These are phyloP conservation scores for Drosophila paracracens DNA, from an alignment of 2,888 invertebrate genomes.

Conservation along the genomic window DNA sequence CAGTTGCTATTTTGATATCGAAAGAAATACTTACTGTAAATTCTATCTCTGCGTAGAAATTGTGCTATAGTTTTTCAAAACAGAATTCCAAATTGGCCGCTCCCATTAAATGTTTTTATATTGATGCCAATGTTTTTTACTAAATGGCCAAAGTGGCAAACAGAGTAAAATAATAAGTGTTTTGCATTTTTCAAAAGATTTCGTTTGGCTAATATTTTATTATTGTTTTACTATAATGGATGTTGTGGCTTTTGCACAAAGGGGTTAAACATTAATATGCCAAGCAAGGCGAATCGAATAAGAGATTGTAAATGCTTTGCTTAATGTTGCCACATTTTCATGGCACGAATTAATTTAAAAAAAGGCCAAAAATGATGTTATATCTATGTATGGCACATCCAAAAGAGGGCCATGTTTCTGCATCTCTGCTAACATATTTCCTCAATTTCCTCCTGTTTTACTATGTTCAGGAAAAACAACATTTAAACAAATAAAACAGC, in stretches of 20 bases:
- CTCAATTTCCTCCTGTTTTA: background rate
- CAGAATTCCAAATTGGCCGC: background rate
- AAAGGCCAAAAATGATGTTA: background rate
- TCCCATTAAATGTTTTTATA: constrained; percentile 15
- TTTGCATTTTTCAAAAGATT: constrained; percentile 26
- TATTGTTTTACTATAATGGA: constrained; percentile 19
- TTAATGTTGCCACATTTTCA: background rate
- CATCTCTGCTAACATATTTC: background rate
- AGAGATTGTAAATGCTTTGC: background rate
- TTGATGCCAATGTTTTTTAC: constrained; percentile 17
- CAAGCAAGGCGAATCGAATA: background rate
- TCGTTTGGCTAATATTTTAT: constrained; percentile 7
- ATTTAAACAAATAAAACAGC: background rate
- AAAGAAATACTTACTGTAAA: background rate
- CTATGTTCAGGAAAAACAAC: background rate
- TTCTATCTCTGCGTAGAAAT: background rate
- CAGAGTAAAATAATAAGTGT: constrained; percentile 30
- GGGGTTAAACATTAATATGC: background rate
- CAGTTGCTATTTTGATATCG: background rate
- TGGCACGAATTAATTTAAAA: background rate
- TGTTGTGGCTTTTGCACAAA: constrained; percentile 12
- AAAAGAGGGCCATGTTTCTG: background rate
- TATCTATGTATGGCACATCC: background rate
- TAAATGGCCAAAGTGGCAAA: constrained; percentile 22
- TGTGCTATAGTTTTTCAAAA: constrained; percentile 1